Evolutionary conservation across 2,888 invertebrate species (phyloP), one percentile per base, ranked within the genome.

Genomic region (Tubulanus polymorphus): DNA sequence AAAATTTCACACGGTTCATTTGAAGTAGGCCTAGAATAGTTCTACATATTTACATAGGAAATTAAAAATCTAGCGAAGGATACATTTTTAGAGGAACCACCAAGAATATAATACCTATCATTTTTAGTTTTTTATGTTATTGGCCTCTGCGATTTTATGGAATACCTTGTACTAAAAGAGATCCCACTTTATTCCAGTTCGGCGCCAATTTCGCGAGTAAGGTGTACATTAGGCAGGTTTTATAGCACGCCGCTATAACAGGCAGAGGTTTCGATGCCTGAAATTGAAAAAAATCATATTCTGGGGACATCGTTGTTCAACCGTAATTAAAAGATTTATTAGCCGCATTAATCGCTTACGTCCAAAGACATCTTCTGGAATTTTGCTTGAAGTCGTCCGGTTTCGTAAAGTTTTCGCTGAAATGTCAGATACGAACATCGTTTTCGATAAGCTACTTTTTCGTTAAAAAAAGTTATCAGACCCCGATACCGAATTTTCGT

Each of bases 161-260:
- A 29, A 29, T 56, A 73, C 74, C 74, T 63, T 74, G 71, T 25
- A 73, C 56, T 12, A 71, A 59, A 68, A 70, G 72, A 25, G 66
- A 64, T n/a, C 71, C 73, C 29, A 65, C 67, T 60, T 68, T 73
- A 56, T 74, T 74, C 74, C 74, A 74, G 10, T 51, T 56, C 6
- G 74, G 74, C 3, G 74, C 73, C 15, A 74, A 56, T 56, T 65
- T 70, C 6, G 73, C 72, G 20, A 62, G 53, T 1, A 73, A 20
- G 1, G 73, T 73, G 59, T 74, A 74, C 20, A 57, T 61, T 23
- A 73, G 56, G 64, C 73, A 73, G 1, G 68, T 57, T 53, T 74
- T 68, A 51, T 69, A 73, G 41, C 69, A 41, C 10, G 64, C 63
- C 46, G 69, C 63, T 6, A 62, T 64, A 5, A 72, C 74, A 35